A percentile compares a stretch with the other conserved stretches of the same genome.
phyloP scores from a whole-genome alignment of 2,113 vertebrate species.

The Zosterops lateralis region DNA sequence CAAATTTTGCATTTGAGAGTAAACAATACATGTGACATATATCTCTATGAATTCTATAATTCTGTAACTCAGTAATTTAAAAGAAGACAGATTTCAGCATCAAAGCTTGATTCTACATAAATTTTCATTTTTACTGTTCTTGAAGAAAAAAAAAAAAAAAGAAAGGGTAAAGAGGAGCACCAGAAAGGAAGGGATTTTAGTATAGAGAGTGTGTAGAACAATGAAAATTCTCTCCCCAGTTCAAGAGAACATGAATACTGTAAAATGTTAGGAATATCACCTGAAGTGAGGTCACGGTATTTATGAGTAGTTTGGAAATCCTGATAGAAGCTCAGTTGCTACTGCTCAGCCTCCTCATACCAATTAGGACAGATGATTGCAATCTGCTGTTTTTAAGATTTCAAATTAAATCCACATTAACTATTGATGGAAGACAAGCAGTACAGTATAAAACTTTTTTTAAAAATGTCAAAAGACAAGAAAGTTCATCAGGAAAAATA shows the following conservation, averaged over 20 bases:
- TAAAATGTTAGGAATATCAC: neutral
- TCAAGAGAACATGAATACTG: neutral
- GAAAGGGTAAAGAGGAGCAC: fast-evolving
- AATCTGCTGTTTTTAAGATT: neutral
- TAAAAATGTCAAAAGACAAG: neutral
- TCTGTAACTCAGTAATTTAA: neutral
- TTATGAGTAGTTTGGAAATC: neutral
- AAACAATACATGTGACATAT: neutral
- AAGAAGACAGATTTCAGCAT: neutral
- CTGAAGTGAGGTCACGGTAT: neutral
- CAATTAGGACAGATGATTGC: neutral
- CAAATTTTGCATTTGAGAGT: neutral
- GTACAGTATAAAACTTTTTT: neutral
- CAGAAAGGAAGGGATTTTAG: neutral
- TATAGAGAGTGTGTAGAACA: neutral
- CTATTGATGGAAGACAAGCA: neutral
- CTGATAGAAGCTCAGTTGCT: neutral
- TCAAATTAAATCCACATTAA: neutral
- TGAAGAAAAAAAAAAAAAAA: neutral
- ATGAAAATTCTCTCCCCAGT: neutral
- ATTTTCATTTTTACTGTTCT: neutral
- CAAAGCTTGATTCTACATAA: neutral
- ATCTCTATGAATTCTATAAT: neutral
- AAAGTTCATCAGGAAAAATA: neutral
- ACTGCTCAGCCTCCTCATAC: neutral